phyloP scores from a whole-genome alignment of 2,113 vertebrate genomes.

The Microtus pennsylvanicus region DNA sequence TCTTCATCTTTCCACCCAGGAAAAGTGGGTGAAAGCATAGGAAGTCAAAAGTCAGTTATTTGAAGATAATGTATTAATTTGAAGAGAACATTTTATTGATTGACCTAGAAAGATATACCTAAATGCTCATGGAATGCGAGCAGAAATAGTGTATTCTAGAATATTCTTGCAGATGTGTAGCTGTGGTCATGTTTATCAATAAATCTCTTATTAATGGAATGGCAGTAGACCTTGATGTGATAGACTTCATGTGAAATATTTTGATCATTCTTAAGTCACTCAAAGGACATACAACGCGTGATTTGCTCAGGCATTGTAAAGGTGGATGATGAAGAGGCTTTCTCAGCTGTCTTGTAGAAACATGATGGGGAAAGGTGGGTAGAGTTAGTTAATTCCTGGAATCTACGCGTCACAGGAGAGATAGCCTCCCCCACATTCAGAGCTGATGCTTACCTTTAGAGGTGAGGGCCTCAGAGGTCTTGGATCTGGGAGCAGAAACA shows the following conservation, averaged over 20 bases:
- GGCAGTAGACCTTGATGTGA: not conserved
- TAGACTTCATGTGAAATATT: not conserved
- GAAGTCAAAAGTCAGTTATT: not conserved
- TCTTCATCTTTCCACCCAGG: not conserved
- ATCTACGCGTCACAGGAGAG: not conserved
- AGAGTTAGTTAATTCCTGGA: not conserved
- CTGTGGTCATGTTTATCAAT: not conserved
- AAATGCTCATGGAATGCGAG: not conserved
- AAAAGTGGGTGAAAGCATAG: not conserved
- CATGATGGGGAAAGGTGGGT: not conserved
- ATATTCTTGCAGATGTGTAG: not conserved
- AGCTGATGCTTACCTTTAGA: not conserved
- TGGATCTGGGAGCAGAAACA: not conserved
- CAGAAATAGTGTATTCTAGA: not conserved
- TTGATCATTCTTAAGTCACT: not conserved
- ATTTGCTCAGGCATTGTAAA: not conserved
- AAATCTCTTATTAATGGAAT: conserved; percentile 8
- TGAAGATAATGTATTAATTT: not conserved
- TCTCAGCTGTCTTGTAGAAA: not conserved
- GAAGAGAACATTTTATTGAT: not conserved
- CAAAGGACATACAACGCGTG: not conserved
- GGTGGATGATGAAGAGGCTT: not conserved
- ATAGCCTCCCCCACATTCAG: not conserved
- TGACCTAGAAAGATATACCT: not conserved
- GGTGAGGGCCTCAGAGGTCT: not conserved